phyloP scores from a whole-genome alignment of 2,797 vertebrate species.

The Cryptoprocta ferox region DNA sequence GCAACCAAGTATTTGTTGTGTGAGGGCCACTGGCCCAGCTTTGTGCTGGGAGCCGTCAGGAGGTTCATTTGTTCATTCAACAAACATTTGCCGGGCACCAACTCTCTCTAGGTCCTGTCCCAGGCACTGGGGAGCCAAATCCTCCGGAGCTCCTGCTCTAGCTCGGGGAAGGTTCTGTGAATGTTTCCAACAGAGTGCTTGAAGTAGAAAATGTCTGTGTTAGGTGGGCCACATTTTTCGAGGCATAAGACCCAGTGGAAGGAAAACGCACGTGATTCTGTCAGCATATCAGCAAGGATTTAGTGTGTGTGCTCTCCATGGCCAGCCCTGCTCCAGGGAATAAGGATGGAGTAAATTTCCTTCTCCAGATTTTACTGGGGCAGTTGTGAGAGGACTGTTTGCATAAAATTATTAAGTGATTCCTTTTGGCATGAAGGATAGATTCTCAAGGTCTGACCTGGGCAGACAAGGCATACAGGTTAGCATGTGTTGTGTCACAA shows the following conservation, averaged over 20 bases:
- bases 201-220: background rate
- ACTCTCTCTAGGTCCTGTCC: background rate
- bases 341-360: background rate
- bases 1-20: background rate
- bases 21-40: background rate
- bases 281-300: background rate
- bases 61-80: background rate
- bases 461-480: background rate
- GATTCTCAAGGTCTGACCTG: background rate
- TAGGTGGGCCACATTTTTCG: background rate
- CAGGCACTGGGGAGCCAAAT: too few relatives aligned
- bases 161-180: background rate
- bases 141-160: background rate
- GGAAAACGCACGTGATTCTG: background rate
- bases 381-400: background rate
- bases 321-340: too few relatives aligned
- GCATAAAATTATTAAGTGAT: background rate
- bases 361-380: background rate
- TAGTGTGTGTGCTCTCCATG: fast-evolving
- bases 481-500: background rate
- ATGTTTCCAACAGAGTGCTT: background rate
- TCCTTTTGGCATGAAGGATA: background rate
- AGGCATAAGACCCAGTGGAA: background rate
- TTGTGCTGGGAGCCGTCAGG: background rate
- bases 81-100: background rate